Evolutionary conservation across 2,797 vertebrate genomes (phyloP).

Genomic region (Zenarchopterus dispar): DNA sequence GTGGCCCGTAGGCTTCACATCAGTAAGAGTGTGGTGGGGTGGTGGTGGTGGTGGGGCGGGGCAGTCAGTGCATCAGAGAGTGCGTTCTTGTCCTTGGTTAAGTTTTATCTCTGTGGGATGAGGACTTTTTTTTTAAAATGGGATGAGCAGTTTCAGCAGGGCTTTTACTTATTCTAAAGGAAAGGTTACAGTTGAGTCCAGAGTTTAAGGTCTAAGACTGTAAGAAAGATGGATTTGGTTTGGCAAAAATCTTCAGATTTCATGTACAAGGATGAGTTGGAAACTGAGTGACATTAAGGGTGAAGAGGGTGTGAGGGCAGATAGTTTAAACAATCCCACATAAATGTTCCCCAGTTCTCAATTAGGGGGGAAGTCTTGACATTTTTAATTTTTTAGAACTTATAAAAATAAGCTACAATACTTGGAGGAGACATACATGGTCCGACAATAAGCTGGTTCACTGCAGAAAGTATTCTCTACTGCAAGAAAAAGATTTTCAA

Average conservation of each 20-base stretch:
- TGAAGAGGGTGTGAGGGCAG: neutral
- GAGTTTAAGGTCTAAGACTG: neutral
- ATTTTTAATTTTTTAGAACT: too few species aligned
- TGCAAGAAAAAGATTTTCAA: too few species aligned
- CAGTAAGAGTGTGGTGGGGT: constrained; percentile 33
- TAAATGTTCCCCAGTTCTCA: too few species aligned
- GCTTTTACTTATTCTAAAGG: constrained; percentile 34
- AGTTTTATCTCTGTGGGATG: constrained; percentile 59
- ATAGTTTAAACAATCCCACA: neutral
- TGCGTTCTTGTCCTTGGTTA: constrained; percentile 54
- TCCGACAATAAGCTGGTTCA: too few species aligned
- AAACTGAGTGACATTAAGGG: neutral
- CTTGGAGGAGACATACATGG: too few species aligned
- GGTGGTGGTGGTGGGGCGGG: constrained; percentile 25
- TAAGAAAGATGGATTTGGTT: neutral
- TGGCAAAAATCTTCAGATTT: neutral
- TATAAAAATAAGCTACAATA: too few species aligned
- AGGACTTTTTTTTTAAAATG: constrained; percentile 45
- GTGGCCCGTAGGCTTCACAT: constrained; percentile 59
- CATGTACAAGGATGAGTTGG: neutral
- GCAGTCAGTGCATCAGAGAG: constrained; percentile 52
- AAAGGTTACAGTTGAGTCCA: constrained; percentile 22
- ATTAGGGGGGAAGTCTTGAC: too few species aligned
- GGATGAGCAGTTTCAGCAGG: constrained; percentile 30
- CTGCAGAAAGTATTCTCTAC: too few species aligned